Percentiles rank a stretch among this genome's conserved stretches.
Evolutionary conservation across 2,113 vertebrate species (phyloP).

Genomic region (Vidua chalybeata): DNA sequence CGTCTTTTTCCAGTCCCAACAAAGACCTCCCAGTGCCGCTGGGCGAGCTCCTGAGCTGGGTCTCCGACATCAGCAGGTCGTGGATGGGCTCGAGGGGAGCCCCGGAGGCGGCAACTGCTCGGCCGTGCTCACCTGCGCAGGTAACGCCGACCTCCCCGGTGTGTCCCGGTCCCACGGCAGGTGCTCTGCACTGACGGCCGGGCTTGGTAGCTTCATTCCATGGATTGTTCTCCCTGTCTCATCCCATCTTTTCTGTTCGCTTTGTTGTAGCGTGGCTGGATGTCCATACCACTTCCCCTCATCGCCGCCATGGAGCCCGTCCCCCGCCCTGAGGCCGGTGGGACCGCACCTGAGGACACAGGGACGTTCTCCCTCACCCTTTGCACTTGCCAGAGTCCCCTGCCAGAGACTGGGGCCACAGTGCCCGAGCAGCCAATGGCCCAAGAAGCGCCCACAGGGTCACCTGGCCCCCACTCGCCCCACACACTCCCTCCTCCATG

Average conservation of each 20-base stretch:
- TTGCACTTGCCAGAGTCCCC: not conserved
- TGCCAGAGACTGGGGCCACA: not conserved
- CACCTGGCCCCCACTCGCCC: not conserved
- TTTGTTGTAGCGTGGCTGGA: conserved; percentile 70
- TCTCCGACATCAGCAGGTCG: not conserved
- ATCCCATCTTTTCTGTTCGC: conserved; percentile 62
- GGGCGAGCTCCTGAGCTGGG: conserved; percentile 49
- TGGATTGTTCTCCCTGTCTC: not conserved
- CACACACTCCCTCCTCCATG: not conserved
- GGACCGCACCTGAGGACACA: not conserved
- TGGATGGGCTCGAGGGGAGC: not conserved
- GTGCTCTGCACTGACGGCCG: not conserved
- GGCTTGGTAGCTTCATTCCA: not conserved
- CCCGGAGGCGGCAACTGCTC: not conserved
- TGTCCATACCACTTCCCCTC: conserved; percentile 59
- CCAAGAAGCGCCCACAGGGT: not conserved
- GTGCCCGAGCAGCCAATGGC: not conserved
- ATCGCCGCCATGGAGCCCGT: conserved; percentile 6
- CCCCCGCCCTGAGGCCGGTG: not conserved
- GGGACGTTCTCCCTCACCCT: not conserved
- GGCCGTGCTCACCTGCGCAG: not conserved
- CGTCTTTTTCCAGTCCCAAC: not conserved
- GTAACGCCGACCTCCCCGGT: not conserved
- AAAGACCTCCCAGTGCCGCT: not conserved
- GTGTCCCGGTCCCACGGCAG: not conserved